Base-by-base conservation (phyloP, 2,113 vertebrate species). In the Motacilla tschutschensis region DNA sequence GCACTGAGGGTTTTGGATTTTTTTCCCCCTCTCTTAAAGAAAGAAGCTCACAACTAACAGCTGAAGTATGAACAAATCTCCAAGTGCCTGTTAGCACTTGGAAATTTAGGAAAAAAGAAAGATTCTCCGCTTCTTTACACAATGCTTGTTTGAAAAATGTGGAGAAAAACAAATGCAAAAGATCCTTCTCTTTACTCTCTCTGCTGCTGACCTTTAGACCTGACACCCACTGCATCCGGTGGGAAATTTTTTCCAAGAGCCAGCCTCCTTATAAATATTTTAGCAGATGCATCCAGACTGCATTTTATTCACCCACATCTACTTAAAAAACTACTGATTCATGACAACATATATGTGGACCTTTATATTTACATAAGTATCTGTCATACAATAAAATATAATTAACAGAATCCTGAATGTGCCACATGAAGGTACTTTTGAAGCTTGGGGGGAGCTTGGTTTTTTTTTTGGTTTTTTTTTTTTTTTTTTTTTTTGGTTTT, bases 141-240 rank as follows among this genome's bases (percentile, higher is more conserved):
- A 88, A 31, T 19, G 8, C 12, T 79, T 86, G 36, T 59, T 57
- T 60, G 5, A 38, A 83, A 87, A 64, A 44, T 15, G 8, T 28
- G 8, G 10, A 79, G 43, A 65, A 85, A 93, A 83, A 91, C 29
- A 83, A 93, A 91, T 10, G 5, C 31, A 13, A 40, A 69, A 71
- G 35, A 85, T 47, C 47, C 17, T 81, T 89, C 6, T 17, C 28
- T 83, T 82, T 8, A 73, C 79, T 87, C 28, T 71, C 47, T 60
- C 70, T 81, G 70, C 47, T 57, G 51, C 78, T 89, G 94, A 94
- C 91, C 94, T 93, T 93, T 78, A 89, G 90, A 88, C 94, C 80
- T 41, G 66, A 91, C 90, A 95, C 81, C 83, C 83, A 93, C 83
- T 51, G 72, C 80, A 91, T 93, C 90, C 86, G 87, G 93, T 94